A percentile compares a stretch with the other conserved stretches of the same genome.
Evolutionary conservation across 2,888 invertebrate species (phyloP).

Genomic region (Hemithea aestivaria): DNA sequence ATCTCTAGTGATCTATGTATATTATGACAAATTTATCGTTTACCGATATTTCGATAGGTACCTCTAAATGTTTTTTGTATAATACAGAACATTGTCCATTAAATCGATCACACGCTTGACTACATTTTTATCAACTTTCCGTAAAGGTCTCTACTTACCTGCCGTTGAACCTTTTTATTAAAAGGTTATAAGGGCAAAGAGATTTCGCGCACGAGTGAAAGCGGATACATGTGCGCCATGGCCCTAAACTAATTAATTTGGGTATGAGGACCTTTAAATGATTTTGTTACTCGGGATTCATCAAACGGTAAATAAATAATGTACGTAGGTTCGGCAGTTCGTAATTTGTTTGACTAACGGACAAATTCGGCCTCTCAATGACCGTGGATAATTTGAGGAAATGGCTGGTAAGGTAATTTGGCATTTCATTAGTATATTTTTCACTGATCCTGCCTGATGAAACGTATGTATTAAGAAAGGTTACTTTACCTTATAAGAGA

Average conservation of each 20-base stretch:
- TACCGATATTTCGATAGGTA: too few species aligned
- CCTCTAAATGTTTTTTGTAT: too few species aligned
- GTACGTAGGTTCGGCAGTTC: background rate
- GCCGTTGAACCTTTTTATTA: constrained; percentile 38
- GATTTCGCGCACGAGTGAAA: constrained; percentile 35
- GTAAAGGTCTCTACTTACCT: constrained; percentile 33
- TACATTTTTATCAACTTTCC: constrained; percentile 44
- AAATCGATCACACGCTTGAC: constrained; percentile 1
- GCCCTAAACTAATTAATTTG: constrained; percentile 41
- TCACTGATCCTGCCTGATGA: too few species aligned
- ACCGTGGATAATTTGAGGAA: background rate
- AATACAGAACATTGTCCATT: constrained; percentile 7
- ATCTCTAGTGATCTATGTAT: too few species aligned
- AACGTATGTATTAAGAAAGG: too few species aligned
- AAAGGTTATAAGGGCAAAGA: constrained; percentile 44
- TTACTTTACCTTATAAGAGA: too few species aligned
- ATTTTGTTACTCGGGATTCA: constrained; percentile 12
- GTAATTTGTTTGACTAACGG: too few species aligned
- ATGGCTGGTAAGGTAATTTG: too few species aligned
- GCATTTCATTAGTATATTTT: too few species aligned
- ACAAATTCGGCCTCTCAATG: background rate
- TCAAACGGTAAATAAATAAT: constrained; percentile 11
- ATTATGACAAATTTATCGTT: too few species aligned
- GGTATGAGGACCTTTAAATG: constrained; percentile 24
- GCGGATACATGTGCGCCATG: constrained; percentile 34